These are phyloP conservation scores for Pyxicephalus adspersus DNA, from an alignment of 2,113 vertebrate species.

Conservation along the genomic window DNA sequence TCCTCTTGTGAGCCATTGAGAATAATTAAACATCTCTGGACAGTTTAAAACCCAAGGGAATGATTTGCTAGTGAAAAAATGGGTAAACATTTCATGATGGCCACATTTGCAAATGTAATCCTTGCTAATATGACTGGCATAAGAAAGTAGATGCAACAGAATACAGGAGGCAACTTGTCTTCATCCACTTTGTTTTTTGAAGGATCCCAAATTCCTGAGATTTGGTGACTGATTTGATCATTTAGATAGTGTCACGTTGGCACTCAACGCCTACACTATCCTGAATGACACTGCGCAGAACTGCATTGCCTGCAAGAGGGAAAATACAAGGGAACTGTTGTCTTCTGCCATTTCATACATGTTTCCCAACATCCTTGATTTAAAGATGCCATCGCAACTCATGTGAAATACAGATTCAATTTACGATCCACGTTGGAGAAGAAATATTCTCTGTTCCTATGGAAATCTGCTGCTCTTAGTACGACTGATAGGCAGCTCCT, in stretches of 20 bases:
- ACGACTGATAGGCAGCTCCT: constrained; percentile 11
- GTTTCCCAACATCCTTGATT: constrained; percentile 8
- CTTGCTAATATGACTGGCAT: constrained; percentile 4
- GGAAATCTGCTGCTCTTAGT: constrained; percentile 44
- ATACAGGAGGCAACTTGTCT: background rate
- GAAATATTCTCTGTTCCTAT: constrained; percentile 42
- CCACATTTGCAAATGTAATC: background rate
- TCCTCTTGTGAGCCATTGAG: constrained; percentile 15
- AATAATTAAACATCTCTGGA: constrained; percentile 46
- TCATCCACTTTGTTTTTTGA: background rate
- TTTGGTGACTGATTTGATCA: constrained; percentile 75
- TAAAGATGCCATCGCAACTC: constrained; percentile 19
- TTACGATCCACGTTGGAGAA: constrained; percentile 5
- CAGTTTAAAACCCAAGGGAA: constrained; percentile 41
- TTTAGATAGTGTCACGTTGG: constrained; percentile 79
- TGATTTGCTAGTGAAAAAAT: constrained; percentile 11
- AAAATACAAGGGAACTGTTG: constrained; percentile 54
- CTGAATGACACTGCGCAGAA: constrained; percentile 92
- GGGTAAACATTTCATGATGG: constrained; percentile 11
- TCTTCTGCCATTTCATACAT: constrained; percentile 41
- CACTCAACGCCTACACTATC: constrained; percentile 85
- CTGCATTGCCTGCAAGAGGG: constrained; percentile 95
- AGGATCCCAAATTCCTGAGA: constrained; percentile 31
- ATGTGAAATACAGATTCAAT: constrained; percentile 25
- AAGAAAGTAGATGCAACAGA: background rate